Evolutionary conservation across 2,797 vertebrate genomes (phyloP).

Genomic region (Pangasius mekongensis): DNA sequence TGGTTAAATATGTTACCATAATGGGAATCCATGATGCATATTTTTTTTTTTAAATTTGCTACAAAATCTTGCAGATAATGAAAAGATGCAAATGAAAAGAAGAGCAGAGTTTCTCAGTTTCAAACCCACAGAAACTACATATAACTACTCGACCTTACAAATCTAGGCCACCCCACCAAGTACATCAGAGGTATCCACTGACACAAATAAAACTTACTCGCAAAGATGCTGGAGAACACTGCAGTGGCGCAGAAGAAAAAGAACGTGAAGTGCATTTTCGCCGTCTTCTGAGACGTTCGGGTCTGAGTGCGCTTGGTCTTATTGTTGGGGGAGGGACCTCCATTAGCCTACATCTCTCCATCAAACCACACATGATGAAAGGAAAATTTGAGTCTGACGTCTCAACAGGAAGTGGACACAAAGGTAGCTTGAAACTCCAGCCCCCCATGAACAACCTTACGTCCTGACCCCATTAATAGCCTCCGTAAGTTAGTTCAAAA

Average conservation of each 20-base stretch:
- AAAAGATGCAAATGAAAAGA: neutral
- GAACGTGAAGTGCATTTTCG: neutral
- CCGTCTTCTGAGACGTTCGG: neutral
- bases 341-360: neutral
- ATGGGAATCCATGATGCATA: neutral
- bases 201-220: conserved; percentile 62
- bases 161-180: conserved; percentile 34
- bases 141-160: conserved; percentile 11
- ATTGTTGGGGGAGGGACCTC: conserved; percentile 7
- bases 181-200: neutral
- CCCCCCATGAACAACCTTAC: neutral
- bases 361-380: neutral
- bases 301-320: conserved; percentile 2
- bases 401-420: conserved; percentile 4
- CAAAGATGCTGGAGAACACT: conserved; percentile 44
- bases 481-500: neutral
- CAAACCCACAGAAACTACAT: conserved; percentile 4
- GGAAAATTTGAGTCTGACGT: neutral
- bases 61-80: neutral
- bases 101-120: neutral
- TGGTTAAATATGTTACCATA: neutral
- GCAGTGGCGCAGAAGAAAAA: conserved; percentile 56
- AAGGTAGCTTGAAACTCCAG: neutral
- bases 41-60: neutral
- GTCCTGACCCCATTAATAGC: neutral